Evolutionary conservation across 2,888 invertebrate species (phyloP).

Genomic region (Sisyra nigra): DNA sequence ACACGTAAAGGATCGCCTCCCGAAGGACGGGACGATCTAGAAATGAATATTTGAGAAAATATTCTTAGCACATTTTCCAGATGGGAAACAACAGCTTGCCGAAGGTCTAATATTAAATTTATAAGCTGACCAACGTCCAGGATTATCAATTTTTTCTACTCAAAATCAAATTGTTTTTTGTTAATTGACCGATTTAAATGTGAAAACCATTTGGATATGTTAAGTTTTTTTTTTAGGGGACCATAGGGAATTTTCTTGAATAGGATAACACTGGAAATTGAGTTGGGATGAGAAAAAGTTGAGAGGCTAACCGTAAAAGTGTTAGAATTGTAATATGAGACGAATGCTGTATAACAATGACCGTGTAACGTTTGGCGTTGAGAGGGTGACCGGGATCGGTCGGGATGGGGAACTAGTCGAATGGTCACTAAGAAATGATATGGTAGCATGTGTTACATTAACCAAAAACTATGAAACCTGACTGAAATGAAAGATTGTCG

Average conservation of each 20-base stretch:
- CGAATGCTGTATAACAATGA: too few relatives aligned
- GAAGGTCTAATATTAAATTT: constrained; percentile 3
- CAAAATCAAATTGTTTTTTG: too few relatives aligned
- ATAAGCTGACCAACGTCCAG: constrained; percentile 1
- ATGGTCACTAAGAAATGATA: constrained; percentile 4
- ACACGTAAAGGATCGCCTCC: too few relatives aligned
- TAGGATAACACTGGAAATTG: too few relatives aligned
- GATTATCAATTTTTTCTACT: too few relatives aligned
- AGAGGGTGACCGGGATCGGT: not conserved
- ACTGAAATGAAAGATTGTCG: constrained; percentile 5
- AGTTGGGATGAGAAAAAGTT: too few relatives aligned
- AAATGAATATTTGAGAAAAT: not conserved
- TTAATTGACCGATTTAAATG: too few relatives aligned
- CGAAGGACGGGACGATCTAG: not conserved
- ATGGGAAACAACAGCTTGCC: constrained; percentile 4
- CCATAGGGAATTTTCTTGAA: too few relatives aligned
- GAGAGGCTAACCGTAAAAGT: too few relatives aligned
- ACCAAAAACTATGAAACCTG: constrained; percentile 6
- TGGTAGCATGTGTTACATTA: constrained; percentile 2
- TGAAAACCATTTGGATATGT: too few relatives aligned
- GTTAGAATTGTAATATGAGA: too few relatives aligned
- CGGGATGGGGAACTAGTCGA: not conserved
- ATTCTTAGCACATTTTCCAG: constrained; percentile 5
- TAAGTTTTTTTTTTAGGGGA: too few relatives aligned
- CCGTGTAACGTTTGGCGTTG: not conserved